Base-by-base conservation (phyloP, 2,888 invertebrate species). In the Cordilura impudica region DNA sequence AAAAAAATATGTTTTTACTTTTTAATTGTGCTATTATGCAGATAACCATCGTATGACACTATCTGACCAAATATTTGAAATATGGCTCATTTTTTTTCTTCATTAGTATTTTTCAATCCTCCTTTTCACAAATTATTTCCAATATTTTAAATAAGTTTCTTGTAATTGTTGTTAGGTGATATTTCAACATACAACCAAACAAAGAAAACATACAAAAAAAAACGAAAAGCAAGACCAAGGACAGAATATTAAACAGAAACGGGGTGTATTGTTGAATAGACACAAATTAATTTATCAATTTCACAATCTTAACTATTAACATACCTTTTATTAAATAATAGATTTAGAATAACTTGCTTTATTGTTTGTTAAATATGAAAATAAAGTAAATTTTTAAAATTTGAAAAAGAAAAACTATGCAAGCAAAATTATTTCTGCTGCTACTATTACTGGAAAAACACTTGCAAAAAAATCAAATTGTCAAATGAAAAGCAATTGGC, bases 381-480 rank as follows among this genome's bases (percentile, higher is more conserved):
- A 35, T 6, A 4, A 35, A 35, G 1, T 35, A 35, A 35, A 12
- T 31, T 35, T 4, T 35, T 35, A 4, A 12, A 35, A n/a, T 47
- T 16, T 23, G 23, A 53, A 29, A 56, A 49, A 21, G 21, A 39
- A 47, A 74, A 69, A 39, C 29, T 63, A 31, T 43, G 53, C 31
- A 23, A 14, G 29, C 63, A 63, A 63, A 47, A 47, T 53, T 10
- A 18, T n/a, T 54, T 43, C 23, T 47, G 45, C 60, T 67, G 60
- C 19, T 47, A 7, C 19, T 49, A 18, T 49, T n/a, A n/a, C 74
- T 69, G 74, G 74, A 75, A 75, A 75, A 69, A 75, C 51, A 74
- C 65, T 66, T n/a, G n/a, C 35, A 45, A 65, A 35, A 71, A 49
- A 70, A 67, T 31, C 67, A 67, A 49, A 49, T 21, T 35, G 14